These are phyloP conservation scores for Hephaestus fuliginosus DNA, from an alignment of 2,797 vertebrate genomes.

Conservation along the genomic window DNA sequence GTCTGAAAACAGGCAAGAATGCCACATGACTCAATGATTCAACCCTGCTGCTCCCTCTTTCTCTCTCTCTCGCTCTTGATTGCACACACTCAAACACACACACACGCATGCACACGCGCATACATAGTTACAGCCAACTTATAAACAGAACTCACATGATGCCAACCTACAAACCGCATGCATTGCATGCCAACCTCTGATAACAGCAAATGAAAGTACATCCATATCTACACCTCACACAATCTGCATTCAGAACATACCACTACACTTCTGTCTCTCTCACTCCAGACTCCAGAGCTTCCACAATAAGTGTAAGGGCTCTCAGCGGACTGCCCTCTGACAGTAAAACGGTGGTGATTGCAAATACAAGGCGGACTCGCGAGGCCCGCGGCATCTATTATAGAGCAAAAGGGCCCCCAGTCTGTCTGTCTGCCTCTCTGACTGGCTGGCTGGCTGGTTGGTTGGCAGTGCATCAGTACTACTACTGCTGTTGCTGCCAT, in stretches of 20 bases:
- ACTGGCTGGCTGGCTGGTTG: slow-evolving; percentile 74
- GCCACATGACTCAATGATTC: slow-evolving; percentile 83
- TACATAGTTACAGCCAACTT: slow-evolving; percentile 53
- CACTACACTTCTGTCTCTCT: slow-evolving; percentile 62
- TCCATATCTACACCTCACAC: slow-evolving; percentile 72
- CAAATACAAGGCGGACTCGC: slow-evolving; percentile 86
- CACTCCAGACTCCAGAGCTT: slow-evolving; percentile 79
- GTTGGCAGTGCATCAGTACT: slow-evolving; percentile 87
- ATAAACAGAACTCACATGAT: slow-evolving; percentile 76
- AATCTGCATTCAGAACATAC: slow-evolving; percentile 74
- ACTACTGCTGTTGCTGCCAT: slow-evolving; percentile 72
- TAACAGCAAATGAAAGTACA: slow-evolving; percentile 73
- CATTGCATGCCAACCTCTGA: slow-evolving; percentile 73
- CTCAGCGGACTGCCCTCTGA: slow-evolving; percentile 85
- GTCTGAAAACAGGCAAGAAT: slow-evolving; percentile 85
- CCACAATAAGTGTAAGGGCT: slow-evolving; percentile 83
- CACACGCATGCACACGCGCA: slow-evolving; percentile 35
- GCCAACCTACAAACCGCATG: slow-evolving; percentile 66
- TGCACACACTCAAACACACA: slow-evolving; percentile 30
- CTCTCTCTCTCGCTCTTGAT: slow-evolving; percentile 53
- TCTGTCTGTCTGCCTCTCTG: slow-evolving; percentile 77
- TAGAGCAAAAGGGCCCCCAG: slow-evolving; percentile 84
- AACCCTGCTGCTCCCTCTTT: slow-evolving; percentile 68
- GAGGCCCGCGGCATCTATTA: slow-evolving; percentile 85
- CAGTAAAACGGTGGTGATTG: slow-evolving; percentile 91